Percentiles rank a stretch among this genome's conserved stretches.
Evolutionary conservation across 2,888 invertebrate species (phyloP).

Genomic region (Plutella xylostella): DNA sequence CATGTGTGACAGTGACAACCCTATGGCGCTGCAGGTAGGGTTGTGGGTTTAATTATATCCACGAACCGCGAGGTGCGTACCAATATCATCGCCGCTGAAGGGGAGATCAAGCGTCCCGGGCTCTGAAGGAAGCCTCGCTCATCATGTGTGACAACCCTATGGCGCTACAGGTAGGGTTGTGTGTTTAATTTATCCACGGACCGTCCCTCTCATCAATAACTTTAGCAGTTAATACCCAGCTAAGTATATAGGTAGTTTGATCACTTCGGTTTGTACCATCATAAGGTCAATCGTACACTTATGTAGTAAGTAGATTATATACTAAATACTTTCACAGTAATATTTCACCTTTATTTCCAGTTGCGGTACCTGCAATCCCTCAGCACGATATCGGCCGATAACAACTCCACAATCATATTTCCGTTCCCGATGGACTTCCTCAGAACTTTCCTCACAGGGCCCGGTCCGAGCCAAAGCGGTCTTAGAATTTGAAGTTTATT

Average conservation of each 20-base stretch:
- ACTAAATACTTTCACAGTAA: too few species aligned
- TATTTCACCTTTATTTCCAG: slow-evolving; percentile 55
- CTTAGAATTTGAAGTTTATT: too few species aligned
- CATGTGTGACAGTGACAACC: slow-evolving; percentile 82
- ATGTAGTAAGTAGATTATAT: too few species aligned
- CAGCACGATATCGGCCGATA: slow-evolving; percentile 92
- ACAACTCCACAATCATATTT: slow-evolving; percentile 95
- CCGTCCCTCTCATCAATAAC: too few species aligned
- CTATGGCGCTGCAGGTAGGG: slow-evolving; percentile 74
- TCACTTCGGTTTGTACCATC: too few species aligned
- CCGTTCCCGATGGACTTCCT: slow-evolving; percentile 89
- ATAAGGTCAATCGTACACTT: too few species aligned
- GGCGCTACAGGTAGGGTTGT: slow-evolving; percentile 69
- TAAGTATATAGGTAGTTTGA: too few species aligned
- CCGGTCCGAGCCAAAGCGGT: neutral
- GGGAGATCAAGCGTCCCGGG: slow-evolving; percentile 87
- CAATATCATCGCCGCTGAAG: slow-evolving; percentile 79
- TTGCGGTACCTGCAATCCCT: slow-evolving; percentile 90
- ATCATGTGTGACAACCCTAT: slow-evolving; percentile 87
- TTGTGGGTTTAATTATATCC: too few species aligned
- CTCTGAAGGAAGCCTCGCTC: slow-evolving; percentile 88
- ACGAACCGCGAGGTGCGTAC: slow-evolving; percentile 76
- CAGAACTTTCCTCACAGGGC: slow-evolving; percentile 47
- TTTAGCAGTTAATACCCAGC: too few species aligned
- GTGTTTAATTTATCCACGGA: too few species aligned